A percentile compares a stretch with the other conserved stretches of the same genome.
These are phyloP conservation scores for Symphodus melops DNA, from an alignment of 2,113 vertebrate species.

Conservation along the genomic window DNA sequence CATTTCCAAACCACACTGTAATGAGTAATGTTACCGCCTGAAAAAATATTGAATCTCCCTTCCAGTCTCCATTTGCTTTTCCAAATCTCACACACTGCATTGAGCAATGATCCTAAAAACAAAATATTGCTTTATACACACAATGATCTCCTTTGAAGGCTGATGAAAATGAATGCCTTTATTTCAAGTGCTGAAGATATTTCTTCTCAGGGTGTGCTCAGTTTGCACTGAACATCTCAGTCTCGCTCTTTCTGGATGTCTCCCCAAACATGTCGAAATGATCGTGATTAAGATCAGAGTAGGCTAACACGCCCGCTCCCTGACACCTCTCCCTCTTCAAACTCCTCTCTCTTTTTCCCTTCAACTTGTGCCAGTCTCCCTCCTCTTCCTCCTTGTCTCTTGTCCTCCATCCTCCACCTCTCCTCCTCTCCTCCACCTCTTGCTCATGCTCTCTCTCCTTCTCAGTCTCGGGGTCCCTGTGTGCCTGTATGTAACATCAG, in stretches of 20 bases:
- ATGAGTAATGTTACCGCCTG: conserved; percentile 72
- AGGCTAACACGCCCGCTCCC: conserved; percentile 66
- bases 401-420: conserved; percentile 42
- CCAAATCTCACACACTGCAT: conserved; percentile 62
- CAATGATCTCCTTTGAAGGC: conserved; percentile 60
- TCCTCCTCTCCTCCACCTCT: conserved; percentile 46
- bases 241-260: conserved; percentile 63
- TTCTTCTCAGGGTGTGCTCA: conserved; percentile 67
- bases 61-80: conserved; percentile 68
- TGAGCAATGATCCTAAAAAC: conserved; percentile 67
- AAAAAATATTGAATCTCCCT: conserved; percentile 71
- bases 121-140: conserved; percentile 71
- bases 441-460: conserved; percentile 60
- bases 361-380: conserved; percentile 39
- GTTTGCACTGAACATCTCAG: conserved; percentile 61
- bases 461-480: conserved; percentile 84
- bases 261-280: conserved; percentile 67
- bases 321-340: conserved; percentile 46
- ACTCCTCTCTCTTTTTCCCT: conserved; percentile 37
- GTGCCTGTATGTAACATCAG: conserved; percentile 99
- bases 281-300: conserved; percentile 73
- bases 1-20: conserved; percentile 55
- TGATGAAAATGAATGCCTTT: conserved; percentile 75
- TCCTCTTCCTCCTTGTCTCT: conserved; percentile 39
- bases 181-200: conserved; percentile 68